Conservation (phyloP, 2,888 invertebrate genomes). For the Zaprionus bogoriensis region DNA sequence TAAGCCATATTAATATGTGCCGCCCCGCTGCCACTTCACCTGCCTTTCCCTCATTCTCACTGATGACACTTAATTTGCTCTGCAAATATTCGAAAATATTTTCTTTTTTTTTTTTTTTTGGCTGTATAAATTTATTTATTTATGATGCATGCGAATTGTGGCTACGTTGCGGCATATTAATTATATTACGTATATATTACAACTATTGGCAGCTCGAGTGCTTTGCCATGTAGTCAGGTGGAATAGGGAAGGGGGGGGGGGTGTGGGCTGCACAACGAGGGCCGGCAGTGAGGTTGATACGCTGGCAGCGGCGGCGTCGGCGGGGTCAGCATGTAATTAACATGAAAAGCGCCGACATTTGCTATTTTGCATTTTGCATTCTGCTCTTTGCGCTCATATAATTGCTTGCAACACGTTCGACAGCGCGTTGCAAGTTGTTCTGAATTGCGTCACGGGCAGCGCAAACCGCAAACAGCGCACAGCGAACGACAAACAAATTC, state of each 20-base stretch:
- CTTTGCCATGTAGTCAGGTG: slow-evolving; percentile 13
- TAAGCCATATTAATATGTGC: slow-evolving; percentile 47
- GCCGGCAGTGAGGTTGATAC: not conserved
- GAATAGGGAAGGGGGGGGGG: not conserved
- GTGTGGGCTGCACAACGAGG: too few species aligned
- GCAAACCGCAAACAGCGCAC: slow-evolving; percentile 2
- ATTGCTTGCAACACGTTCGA: slow-evolving; percentile 54
- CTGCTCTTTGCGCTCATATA: slow-evolving; percentile 19
- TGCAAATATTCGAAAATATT: slow-evolving; percentile 42
- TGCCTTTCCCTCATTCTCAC: not conserved
- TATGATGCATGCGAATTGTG: slow-evolving; percentile 60
- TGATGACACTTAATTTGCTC: slow-evolving; percentile 54
- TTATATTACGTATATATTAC: slow-evolving; percentile 47
- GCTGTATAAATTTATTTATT: slow-evolving; percentile 40
- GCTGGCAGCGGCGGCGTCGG: not conserved
- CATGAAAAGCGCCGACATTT: slow-evolving; percentile 69
- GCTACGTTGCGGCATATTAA: slow-evolving; percentile 63
- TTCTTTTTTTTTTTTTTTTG: slow-evolving; percentile 5
- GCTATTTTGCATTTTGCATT: slow-evolving; percentile 20
- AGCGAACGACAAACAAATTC: slow-evolving; percentile 15
- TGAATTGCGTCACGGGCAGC: slow-evolving; percentile 1
- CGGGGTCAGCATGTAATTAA: slow-evolving; percentile 46
- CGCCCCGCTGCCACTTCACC: not conserved
- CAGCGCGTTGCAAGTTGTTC: not conserved
- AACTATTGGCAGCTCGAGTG: slow-evolving; percentile 59